Conservation (phyloP, 37 sponge, comb jelly and placozoan genomes). For the Chondrosia reniformis region DNA sequence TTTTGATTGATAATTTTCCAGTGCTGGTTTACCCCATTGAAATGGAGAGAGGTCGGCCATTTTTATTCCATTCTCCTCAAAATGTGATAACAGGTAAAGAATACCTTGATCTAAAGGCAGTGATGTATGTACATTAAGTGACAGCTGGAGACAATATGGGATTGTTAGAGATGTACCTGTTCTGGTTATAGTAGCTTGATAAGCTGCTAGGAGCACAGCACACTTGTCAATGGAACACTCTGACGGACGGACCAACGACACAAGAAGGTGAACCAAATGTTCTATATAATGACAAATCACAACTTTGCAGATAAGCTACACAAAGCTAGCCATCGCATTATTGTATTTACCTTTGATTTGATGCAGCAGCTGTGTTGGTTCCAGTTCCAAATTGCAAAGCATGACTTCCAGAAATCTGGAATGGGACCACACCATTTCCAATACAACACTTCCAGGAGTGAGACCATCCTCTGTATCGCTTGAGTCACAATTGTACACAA, state of each 20-base stretch:
- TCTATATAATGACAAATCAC: too few relatives aligned
- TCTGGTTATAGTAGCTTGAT: slow-evolving; percentile 33
- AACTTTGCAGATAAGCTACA: too few relatives aligned
- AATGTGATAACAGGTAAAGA: slow-evolving; percentile 42
- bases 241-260: slow-evolving; percentile 18
- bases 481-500: neutral
- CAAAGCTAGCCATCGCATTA: neutral
- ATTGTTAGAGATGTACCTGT: slow-evolving; percentile 26
- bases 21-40: slow-evolving; percentile 57
- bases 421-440: slow-evolving; percentile 56
- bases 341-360: slow-evolving; percentile 22
- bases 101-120: slow-evolving; percentile 47
- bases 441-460: neutral
- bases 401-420: slow-evolving; percentile 35
- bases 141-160: neutral
- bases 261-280: slow-evolving; percentile 43
- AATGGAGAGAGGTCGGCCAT: slow-evolving; percentile 24
- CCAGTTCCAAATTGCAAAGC: slow-evolving; percentile 15
- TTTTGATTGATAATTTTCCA: slow-evolving; percentile 24
- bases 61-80: slow-evolving; percentile 43
- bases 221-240: slow-evolving; percentile 7
- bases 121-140: neutral
- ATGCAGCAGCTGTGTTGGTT: neutral
- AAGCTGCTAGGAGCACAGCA: slow-evolving; percentile 48
- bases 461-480: slow-evolving; percentile 7